Evolutionary conservation across 2,888 invertebrate species (phyloP).

Genomic region (Petrolisthes manimaculis): DNA sequence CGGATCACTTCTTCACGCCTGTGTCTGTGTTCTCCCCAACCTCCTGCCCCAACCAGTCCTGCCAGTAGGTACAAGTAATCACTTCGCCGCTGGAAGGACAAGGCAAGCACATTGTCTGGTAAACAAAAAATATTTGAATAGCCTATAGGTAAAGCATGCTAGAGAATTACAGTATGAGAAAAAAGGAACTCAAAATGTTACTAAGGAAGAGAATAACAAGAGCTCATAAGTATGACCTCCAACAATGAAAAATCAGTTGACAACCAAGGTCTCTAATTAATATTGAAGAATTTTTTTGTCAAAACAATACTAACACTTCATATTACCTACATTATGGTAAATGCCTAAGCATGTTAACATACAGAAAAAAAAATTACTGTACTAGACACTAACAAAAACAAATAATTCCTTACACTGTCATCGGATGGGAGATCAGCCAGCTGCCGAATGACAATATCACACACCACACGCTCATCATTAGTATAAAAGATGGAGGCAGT

Average conservation of each 20-base stretch:
- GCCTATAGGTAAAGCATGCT: neutral
- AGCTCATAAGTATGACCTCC: no score
- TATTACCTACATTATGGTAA: no score
- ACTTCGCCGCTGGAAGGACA: slow-evolving; percentile 76
- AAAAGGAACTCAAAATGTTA: neutral
- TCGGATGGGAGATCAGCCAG: slow-evolving; percentile 90
- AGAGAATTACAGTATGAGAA: neutral
- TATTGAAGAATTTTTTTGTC: no score
- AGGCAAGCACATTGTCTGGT: neutral
- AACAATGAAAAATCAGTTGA: no score
- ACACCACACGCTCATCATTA: slow-evolving; percentile 92
- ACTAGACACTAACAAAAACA: no score
- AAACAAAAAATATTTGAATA: neutral
- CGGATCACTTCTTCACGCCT: slow-evolving; percentile 79
- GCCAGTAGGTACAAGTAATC: slow-evolving; percentile 85
- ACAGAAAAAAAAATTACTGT: neutral
- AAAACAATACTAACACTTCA: no score
- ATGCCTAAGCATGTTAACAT: no score
- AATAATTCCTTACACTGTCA: slow-evolving; percentile 72
- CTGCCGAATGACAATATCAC: slow-evolving; percentile 92
- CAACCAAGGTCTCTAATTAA: no score
- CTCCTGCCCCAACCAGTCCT: slow-evolving; percentile 84
- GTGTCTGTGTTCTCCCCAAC: slow-evolving; percentile 84
- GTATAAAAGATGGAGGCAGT: slow-evolving; percentile 93
- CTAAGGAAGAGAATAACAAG: no score